Conservation (phyloP, 2,113 vertebrate species). For the Diglossa brunneiventris region DNA sequence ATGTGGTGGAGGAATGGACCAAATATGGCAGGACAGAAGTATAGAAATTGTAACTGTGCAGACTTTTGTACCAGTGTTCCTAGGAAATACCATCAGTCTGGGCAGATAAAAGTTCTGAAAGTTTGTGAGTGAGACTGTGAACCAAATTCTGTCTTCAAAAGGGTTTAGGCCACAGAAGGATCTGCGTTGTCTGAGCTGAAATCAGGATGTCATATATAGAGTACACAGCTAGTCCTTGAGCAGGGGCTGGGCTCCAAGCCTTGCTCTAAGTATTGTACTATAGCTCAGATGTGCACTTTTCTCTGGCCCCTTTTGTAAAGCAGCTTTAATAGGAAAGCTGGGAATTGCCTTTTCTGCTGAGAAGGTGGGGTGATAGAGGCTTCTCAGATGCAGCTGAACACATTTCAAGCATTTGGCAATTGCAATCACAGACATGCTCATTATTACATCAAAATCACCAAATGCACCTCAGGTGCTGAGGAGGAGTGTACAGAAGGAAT, state of each 20-base stretch:
- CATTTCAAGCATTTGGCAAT: background rate
- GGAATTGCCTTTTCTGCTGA: background rate
- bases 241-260: background rate
- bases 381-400: background rate
- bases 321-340: background rate
- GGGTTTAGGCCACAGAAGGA: background rate
- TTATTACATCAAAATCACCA: background rate
- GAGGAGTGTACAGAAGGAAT: background rate
- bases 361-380: background rate
- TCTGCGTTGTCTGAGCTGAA: background rate
- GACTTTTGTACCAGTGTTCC: background rate
- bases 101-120: background rate
- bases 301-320: background rate
- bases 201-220: background rate
- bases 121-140: background rate
- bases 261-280: background rate
- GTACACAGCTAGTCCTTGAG: background rate
- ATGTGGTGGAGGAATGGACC: background rate
- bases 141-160: background rate
- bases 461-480: background rate
- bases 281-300: background rate
- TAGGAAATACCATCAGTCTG: background rate
- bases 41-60: background rate
- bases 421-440: rapidly evolving
- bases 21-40: background rate